Conservation (phyloP, 2,113 vertebrate genomes). For the Nothobranchius kuhntae region DNA sequence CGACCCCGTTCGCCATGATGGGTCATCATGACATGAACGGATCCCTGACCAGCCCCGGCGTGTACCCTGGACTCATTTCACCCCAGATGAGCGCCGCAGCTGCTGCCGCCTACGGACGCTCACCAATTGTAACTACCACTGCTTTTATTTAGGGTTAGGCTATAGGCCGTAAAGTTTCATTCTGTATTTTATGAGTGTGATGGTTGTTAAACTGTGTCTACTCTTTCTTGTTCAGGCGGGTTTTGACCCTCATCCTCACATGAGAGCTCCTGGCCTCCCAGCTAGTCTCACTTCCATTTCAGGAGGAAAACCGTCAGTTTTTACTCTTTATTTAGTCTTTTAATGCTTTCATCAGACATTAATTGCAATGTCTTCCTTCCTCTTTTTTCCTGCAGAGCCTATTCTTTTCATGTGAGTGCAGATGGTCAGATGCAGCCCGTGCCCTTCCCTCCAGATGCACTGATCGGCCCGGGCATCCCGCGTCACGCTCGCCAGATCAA, state of each 20-base stretch:
- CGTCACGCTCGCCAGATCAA: conserved; percentile 96
- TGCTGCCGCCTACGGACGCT: conserved; percentile 88
- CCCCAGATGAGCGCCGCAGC: conserved; percentile 92
- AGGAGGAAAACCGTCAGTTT: conserved; percentile 93
- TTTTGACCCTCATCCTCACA: conserved; percentile 92
- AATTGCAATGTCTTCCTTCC: background rate
- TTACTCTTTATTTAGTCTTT: background rate
- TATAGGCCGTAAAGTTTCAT: too few relatives aligned
- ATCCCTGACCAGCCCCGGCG: conserved; percentile 87
- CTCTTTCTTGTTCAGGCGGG: conserved; percentile 80
- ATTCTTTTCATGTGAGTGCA: conserved; percentile 94
- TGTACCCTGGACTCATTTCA: conserved; percentile 89
- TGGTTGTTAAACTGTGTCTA: background rate
- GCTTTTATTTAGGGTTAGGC: background rate
- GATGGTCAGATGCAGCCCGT: conserved; percentile 98
- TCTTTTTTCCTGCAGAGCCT: conserved; percentile 78
- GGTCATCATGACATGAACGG: conserved; percentile 97
- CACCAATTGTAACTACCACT: conserved; percentile 87
- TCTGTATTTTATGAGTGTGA: too few relatives aligned
- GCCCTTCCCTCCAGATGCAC: conserved; percentile 93
- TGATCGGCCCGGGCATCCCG: conserved; percentile 93
- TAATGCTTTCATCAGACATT: background rate
- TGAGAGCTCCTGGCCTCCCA: conserved; percentile 90
- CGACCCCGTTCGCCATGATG: conserved; percentile 93
- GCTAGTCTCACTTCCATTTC: conserved; percentile 91